Evolutionary conservation across 2,888 invertebrate genomes (phyloP), one percentile per base, ranked within the genome.

Genomic region (Aporophyla nigra): DNA sequence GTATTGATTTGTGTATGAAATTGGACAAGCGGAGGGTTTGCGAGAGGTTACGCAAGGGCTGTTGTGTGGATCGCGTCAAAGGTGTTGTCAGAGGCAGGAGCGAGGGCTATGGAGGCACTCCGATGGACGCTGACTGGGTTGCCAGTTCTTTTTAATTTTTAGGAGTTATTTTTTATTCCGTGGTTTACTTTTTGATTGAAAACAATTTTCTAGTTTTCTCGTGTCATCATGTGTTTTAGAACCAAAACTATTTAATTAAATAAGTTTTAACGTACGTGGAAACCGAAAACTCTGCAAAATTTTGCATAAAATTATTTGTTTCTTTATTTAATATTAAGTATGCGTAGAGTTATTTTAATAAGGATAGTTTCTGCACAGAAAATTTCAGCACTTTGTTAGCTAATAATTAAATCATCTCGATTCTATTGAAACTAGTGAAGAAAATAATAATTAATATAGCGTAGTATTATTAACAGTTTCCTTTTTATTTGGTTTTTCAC

Each of bases 51-150:
- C 93, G 93, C 92, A 92, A 94, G 93, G 94, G 93, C 92, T 91
- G 92, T 91, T 92, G 90, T 90, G 88, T 87, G 86, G 90, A 91
- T 91, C 91, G 91, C 92, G 92, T 93, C 93, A 93, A 93, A 93
- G 93, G 90, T 92, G 93, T 92, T 96, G 96, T 96, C 96, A 95
- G 90, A 85, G 89, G 88, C 96, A 96, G 95, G 92, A 92, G 87
- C 90, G 90, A 91, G 92, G 93, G 93, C 90, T 90, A 92, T 94
- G 93, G 92, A 93, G 93, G 59, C 89, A 87, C 90, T 87, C 90
- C 88, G 87, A 87, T 87, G 87, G 90, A 91, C 92, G 85, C 85
- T 87, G 86, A 87, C 19, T 88, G 90, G 88, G 82, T 77, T 82
- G 69, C 85, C 65, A 74, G 70, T 9, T 6, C 16, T 75, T 58